phyloP scores from a whole-genome alignment of 2,113 vertebrate genomes.

The Echinops telfairi region DNA sequence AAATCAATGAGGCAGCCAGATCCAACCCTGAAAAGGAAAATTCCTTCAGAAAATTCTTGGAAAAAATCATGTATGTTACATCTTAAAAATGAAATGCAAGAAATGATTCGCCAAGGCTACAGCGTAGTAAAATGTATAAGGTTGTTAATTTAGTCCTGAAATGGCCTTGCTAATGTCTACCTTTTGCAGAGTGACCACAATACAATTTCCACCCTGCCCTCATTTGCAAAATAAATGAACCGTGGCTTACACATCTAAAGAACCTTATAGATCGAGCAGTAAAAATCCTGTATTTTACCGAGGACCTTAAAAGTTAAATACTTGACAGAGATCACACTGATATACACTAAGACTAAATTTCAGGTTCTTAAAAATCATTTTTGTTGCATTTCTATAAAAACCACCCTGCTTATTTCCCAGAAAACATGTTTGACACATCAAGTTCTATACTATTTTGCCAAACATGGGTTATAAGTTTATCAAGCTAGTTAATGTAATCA shows the following conservation, averaged over 20 bases:
- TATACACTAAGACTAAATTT: background rate
- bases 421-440: too few species aligned
- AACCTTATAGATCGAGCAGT: background rate
- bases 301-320: background rate
- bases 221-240: background rate
- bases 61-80: background rate
- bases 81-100: background rate
- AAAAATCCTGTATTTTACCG: background rate
- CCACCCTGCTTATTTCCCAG: too few species aligned
- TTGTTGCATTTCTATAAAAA: too few species aligned
- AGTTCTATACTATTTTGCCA: too few species aligned
- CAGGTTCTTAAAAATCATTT: background rate
- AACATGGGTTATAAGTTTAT: too few species aligned
- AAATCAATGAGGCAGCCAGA: slow-evolving; percentile 33
- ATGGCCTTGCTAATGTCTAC: background rate
- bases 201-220: background rate
- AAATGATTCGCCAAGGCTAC: background rate
- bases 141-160: background rate
- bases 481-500: too few species aligned
- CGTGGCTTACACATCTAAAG: background rate
- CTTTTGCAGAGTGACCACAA: background rate
- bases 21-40: slow-evolving; percentile 24
- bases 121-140: background rate
- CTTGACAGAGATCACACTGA: background rate
- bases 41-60: background rate